Conservation (phyloP, 2,888 invertebrate genomes). For the Nasonia oneida region DNA sequence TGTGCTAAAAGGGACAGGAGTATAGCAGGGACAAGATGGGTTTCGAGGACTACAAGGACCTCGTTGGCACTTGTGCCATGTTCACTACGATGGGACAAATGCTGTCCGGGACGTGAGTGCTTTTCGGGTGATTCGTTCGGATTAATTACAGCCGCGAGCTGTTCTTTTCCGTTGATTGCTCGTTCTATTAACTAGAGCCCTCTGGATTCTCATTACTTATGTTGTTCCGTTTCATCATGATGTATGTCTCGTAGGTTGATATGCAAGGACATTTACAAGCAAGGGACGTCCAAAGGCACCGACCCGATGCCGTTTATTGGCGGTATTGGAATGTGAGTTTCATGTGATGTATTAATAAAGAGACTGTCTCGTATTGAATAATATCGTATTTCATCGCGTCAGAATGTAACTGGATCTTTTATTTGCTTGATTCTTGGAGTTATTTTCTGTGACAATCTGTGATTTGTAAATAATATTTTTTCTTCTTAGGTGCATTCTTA, state of each 20-base stretch:
- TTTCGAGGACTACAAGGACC: conserved; percentile 85
- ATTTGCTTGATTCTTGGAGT: neutral
- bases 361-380: too few species aligned
- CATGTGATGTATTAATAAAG: neutral
- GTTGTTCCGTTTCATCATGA: neutral
- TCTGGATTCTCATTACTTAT: neutral
- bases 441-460: neutral
- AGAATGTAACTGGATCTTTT: neutral
- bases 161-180: conserved; percentile 24
- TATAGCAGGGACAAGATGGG: conserved; percentile 70
- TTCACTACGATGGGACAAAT: conserved; percentile 90
- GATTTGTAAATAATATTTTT: neutral
- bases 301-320: conserved; percentile 88
- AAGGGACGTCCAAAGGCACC: conserved; percentile 84
- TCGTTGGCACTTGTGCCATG: conserved; percentile 85
- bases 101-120: conserved; percentile 86
- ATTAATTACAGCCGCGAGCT: neutral
- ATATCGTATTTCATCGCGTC: neutral
- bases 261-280: conserved; percentile 87
- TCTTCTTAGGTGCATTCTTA: conserved; percentile 84
- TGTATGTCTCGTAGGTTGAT: conserved; percentile 80
- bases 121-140: neutral
- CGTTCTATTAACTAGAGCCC: neutral
- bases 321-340: conserved; percentile 88
- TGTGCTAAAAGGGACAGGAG: neutral